A percentile compares a stretch with the other conserved stretches of the same genome.
These are phyloP conservation scores for Pandemis heparana DNA, from an alignment of 2,888 invertebrate species.

Conservation along the genomic window DNA sequence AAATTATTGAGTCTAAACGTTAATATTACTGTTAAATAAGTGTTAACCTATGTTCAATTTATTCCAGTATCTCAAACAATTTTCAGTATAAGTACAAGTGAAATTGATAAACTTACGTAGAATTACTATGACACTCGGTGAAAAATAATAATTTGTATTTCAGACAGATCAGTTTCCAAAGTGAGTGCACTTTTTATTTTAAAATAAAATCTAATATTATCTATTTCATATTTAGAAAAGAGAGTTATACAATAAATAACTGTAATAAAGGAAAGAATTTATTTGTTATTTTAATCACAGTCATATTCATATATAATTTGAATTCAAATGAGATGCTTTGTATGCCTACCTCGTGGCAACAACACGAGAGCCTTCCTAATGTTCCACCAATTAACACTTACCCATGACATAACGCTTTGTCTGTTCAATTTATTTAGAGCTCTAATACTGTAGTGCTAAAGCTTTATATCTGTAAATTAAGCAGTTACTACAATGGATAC, in stretches of 20 bases:
- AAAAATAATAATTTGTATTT: too few relatives aligned
- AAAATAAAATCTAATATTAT: too few relatives aligned
- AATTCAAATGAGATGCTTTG: constrained; percentile 1
- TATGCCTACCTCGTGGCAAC: neutral
- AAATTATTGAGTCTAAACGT: too few relatives aligned
- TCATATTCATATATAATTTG: neutral
- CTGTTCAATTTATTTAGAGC: neutral
- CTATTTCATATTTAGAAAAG: too few relatives aligned
- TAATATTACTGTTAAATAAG: too few relatives aligned
- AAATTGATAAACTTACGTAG: too few relatives aligned
- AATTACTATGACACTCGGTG: too few relatives aligned
- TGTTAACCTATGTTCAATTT: neutral
- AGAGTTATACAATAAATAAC: neutral
- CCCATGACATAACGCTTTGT: neutral
- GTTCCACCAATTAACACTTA: constrained; percentile 28
- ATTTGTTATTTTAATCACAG: neutral
- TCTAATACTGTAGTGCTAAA: neutral
- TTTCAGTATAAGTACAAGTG: too few relatives aligned
- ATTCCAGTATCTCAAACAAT: too few relatives aligned
- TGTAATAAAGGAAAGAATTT: neutral
- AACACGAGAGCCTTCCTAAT: neutral
- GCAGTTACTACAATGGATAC: neutral
- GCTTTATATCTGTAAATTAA: neutral
- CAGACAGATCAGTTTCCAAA: too few relatives aligned
- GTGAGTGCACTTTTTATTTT: too few relatives aligned